A percentile compares a stretch with the other conserved stretches of the same genome.
phyloP scores from a whole-genome alignment of 1,140 invertebrate genomes.

The Camponotus pennsylvanicus region DNA sequence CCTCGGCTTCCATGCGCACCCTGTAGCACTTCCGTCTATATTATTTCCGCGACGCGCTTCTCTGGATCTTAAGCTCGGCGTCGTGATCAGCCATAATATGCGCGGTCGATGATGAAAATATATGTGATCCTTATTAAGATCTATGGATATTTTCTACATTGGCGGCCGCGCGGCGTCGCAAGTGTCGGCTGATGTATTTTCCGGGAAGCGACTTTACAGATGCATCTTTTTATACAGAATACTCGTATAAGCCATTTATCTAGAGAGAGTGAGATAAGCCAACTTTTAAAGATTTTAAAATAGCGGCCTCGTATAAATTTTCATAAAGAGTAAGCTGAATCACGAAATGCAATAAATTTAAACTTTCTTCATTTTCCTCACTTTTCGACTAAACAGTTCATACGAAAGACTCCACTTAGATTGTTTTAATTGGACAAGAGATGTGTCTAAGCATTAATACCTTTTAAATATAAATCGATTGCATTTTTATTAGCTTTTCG shows the following conservation, averaged over 20 bases:
- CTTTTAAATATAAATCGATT: background rate
- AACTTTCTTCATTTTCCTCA: constrained; percentile 37
- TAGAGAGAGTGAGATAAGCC: constrained; percentile 15
- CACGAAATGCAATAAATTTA: constrained; percentile 35
- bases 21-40: constrained; percentile 15
- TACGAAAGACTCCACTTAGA: background rate
- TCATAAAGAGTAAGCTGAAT: constrained; percentile 12
- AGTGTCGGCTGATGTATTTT: background rate
- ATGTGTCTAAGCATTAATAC: background rate
- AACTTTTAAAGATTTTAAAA: constrained; percentile 46
- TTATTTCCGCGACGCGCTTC: constrained; percentile 32
- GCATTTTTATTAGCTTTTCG: background rate
- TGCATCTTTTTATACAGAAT: constrained; percentile 55
- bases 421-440: constrained; percentile 11
- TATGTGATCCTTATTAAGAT: constrained; percentile 58
- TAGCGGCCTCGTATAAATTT: constrained; percentile 37
- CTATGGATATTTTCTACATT: constrained; percentile 35
- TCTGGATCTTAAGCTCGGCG: constrained; percentile 22
- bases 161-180: background rate
- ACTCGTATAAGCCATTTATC: constrained; percentile 38
- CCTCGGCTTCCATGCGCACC: constrained; percentile 1
- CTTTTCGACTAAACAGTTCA: background rate
- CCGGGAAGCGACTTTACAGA: constrained; percentile 19
- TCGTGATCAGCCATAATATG: constrained; percentile 40
- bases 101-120: constrained; percentile 50